Base-by-base conservation (phyloP, 2,113 vertebrate species). In the Barnardius zonarius region DNA sequence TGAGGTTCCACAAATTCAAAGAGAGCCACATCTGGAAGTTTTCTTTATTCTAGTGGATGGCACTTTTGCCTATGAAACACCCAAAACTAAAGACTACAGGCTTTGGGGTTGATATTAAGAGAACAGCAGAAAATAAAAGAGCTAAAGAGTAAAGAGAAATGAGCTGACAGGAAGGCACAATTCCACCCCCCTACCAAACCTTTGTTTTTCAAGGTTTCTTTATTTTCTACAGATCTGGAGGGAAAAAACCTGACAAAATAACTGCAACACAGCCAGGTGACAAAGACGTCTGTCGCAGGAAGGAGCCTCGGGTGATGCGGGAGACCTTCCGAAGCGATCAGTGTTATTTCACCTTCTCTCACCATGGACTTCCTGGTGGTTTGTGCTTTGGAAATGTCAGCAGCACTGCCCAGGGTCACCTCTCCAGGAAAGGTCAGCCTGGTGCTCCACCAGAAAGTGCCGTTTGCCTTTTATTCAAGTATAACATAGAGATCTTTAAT, bases 311-410 rank as follows among this genome's bases (percentile, higher is more conserved):
- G 57, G 68, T 44, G 13, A 23, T 24, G 24, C 3, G 0, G 9
- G 13, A 17, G 62, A 51, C 17, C 39, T 85, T 95, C 86, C 76
- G 83, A 88, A 82, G 51, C 3, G 2, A 91, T 92, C 73, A 64
- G 25, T 4, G 25, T 88, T 49, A 31, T 39, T 84, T 64, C 18
- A 5, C 41, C 66, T 77, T 54, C 83, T 87, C 70, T 76, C 84
- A 51, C 43, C 3, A 2, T 24, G 22, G 41, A 30, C 44, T 62
- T 77, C 70, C 82, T 44, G 51, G 46, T 43, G 57, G 23, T 61
- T 83, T 49, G 41, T 23, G 51, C 51, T 51, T 68, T 27, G 63
- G 62, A 94, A 96, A 95, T 90, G 96, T 96, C 95, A 95, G 28
- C 61, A 33, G 67, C 41, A 28, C 52, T 39, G 84, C 66, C 35